phyloP scores from a whole-genome alignment of 2,888 invertebrate genomes.

The Spilosoma lubricipeda region DNA sequence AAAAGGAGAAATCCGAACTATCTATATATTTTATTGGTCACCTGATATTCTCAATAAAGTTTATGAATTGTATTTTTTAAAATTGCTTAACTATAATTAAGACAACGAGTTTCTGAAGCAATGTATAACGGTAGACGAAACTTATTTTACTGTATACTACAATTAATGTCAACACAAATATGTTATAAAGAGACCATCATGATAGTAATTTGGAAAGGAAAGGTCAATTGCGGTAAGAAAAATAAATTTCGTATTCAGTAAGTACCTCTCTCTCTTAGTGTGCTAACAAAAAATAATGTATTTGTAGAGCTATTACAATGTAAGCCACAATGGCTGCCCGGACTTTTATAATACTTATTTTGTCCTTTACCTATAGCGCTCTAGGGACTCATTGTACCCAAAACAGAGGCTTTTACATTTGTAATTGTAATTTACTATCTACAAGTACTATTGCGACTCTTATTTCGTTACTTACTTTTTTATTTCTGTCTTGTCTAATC shows the following conservation, averaged over 20 bases:
- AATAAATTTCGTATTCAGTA: slow-evolving; percentile 1
- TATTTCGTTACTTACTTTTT: not conserved
- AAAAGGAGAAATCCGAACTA: too few species aligned
- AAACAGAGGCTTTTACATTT: slow-evolving; percentile 15
- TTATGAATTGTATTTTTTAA: too few species aligned
- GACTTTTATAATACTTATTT: slow-evolving; percentile 11
- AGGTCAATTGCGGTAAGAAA: not conserved
- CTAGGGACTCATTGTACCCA: slow-evolving; percentile 12
- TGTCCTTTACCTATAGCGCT: slow-evolving; percentile 12
- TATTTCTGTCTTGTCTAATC: not conserved
- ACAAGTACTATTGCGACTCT: not conserved
- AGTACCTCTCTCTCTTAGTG: not conserved
- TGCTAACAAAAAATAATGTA: slow-evolving; percentile 1
- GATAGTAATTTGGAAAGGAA: not conserved
- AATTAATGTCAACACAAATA: not conserved
- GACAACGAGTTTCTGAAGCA: not conserved
- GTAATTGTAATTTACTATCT: slow-evolving; percentile 10
- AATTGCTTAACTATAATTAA: too few species aligned
- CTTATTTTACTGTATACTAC: not conserved
- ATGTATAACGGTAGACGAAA: not conserved
- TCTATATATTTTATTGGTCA: too few species aligned
- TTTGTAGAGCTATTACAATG: slow-evolving; percentile 6
- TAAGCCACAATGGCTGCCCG: slow-evolving; percentile 6
- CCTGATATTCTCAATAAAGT: too few species aligned
- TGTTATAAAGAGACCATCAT: not conserved